Evolutionary conservation across 2,888 invertebrate genomes (phyloP).

Genomic region (Notodonta ziczac): DNA sequence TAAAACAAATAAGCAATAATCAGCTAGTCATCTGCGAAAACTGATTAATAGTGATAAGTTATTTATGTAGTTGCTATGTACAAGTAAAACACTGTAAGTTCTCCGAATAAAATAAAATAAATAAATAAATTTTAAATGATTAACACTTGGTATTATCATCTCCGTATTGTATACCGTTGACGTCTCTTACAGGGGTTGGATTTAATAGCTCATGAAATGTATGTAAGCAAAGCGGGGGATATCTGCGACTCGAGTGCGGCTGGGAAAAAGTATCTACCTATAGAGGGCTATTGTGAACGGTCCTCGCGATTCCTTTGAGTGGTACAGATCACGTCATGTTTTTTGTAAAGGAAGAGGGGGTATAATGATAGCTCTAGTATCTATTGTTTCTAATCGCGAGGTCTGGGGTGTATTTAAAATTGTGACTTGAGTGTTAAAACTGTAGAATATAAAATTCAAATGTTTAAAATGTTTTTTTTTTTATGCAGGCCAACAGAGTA

Average conservation of each 20-base stretch:
- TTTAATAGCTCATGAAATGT: slow-evolving; percentile 84
- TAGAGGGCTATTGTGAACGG: slow-evolving; percentile 63
- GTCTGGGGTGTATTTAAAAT: slow-evolving; percentile 7
- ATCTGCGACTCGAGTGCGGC: slow-evolving; percentile 67
- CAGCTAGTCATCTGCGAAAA: no score
- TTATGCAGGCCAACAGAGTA: no score
- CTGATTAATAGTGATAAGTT: no score
- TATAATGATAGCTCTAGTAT: slow-evolving; percentile 35
- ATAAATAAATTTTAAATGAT: background rate
- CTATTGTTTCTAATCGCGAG: slow-evolving; percentile 42
- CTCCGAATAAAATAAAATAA: no score
- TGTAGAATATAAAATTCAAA: no score
- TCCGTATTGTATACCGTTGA: slow-evolving; percentile 22
- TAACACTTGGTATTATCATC: background rate
- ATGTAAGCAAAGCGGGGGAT: slow-evolving; percentile 75
- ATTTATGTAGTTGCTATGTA: no score
- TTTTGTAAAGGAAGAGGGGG: slow-evolving; percentile 45
- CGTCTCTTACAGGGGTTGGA: slow-evolving; percentile 61
- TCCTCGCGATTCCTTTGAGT: slow-evolving; percentile 69
- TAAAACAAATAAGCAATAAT: no score
- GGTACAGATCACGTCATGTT: slow-evolving; percentile 61
- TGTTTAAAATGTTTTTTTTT: no score
- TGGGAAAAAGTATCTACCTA: slow-evolving; percentile 57
- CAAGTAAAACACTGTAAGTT: no score
- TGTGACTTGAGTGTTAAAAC: background rate